Percentiles rank a stretch among this genome's conserved stretches.
Evolutionary conservation across 2,888 invertebrate genomes (phyloP).

Genomic region (Drepanosiphum platanoidis): DNA sequence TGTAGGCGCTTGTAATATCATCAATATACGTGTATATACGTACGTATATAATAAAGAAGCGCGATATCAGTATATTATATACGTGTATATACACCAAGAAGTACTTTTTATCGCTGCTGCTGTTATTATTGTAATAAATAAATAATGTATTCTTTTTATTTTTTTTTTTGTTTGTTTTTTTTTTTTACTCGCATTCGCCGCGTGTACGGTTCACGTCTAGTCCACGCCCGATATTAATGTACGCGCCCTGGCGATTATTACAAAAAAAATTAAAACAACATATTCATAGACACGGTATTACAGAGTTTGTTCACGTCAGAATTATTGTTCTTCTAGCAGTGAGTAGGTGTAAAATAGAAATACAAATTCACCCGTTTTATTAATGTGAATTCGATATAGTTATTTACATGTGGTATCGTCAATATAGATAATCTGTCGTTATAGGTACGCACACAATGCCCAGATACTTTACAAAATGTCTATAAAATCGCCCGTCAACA

Average conservation of each 20-base stretch:
- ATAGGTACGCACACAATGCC: too few species aligned
- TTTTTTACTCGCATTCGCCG: not conserved
- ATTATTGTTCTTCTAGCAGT: too few species aligned
- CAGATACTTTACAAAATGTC: too few species aligned
- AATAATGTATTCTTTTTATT: not conserved
- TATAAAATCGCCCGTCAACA: too few species aligned
- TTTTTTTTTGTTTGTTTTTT: not conserved
- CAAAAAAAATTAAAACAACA: not conserved
- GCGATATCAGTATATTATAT: not conserved
- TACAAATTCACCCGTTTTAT: too few species aligned
- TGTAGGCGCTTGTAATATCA: constrained; percentile 4
- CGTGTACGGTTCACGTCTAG: not conserved
- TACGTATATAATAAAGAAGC: not conserved
- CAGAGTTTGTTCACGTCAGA: too few species aligned
- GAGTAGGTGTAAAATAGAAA: too few species aligned
- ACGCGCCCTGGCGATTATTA: not conserved
- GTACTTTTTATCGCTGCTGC: not conserved
- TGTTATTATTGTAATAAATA: not conserved
- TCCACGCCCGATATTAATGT: not conserved
- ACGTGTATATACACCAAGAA: not conserved
- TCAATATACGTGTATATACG: not conserved
- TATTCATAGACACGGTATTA: not conserved
- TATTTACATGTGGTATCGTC: too few species aligned
- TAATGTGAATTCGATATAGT: too few species aligned
- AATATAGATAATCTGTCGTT: too few species aligned